Conservation (phyloP, 2,797 vertebrate genomes). For the Cheirogaleus major region DNA sequence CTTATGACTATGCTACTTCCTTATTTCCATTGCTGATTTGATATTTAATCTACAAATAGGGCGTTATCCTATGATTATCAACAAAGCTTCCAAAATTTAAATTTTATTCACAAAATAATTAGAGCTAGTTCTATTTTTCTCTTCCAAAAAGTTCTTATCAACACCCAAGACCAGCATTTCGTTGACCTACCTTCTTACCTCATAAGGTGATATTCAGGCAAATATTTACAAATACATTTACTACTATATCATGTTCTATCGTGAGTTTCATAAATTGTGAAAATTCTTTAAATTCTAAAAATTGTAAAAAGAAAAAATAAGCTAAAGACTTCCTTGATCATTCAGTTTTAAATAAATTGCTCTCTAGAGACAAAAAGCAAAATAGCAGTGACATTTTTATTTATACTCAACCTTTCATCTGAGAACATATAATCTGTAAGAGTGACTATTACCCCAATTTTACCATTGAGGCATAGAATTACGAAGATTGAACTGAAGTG, state of each 20-base stretch:
- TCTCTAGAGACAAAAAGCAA: constrained; percentile 33
- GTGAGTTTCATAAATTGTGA: constrained; percentile 27
- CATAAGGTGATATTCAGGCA: constrained; percentile 11
- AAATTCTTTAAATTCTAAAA: constrained; percentile 40
- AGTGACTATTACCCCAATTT: constrained; percentile 42
- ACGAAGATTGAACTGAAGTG: constrained; percentile 9
- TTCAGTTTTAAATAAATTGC: constrained; percentile 47
- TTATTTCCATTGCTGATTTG: background rate
- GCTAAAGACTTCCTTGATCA: background rate
- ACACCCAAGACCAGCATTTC: background rate
- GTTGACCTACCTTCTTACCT: background rate
- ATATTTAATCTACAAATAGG: background rate
- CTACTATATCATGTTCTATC: background rate
- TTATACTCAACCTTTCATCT: constrained; percentile 45
- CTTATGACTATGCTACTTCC: background rate
- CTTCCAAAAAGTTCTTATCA: background rate
- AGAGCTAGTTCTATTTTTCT: background rate
- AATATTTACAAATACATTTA: constrained; percentile 15
- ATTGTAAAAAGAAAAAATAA: constrained; percentile 1
- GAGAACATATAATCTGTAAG: constrained; percentile 35
- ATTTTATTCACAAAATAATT: constrained; percentile 55
- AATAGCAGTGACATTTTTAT: constrained; percentile 44
- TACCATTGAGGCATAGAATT: constrained; percentile 37
- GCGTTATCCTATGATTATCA: constrained; percentile 8
- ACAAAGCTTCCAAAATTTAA: constrained; percentile 41